A percentile compares a stretch with the other conserved stretches of the same genome.
Evolutionary conservation across 2,888 invertebrate genomes (phyloP).

Genomic region (Lasioglossum marginatum): DNA sequence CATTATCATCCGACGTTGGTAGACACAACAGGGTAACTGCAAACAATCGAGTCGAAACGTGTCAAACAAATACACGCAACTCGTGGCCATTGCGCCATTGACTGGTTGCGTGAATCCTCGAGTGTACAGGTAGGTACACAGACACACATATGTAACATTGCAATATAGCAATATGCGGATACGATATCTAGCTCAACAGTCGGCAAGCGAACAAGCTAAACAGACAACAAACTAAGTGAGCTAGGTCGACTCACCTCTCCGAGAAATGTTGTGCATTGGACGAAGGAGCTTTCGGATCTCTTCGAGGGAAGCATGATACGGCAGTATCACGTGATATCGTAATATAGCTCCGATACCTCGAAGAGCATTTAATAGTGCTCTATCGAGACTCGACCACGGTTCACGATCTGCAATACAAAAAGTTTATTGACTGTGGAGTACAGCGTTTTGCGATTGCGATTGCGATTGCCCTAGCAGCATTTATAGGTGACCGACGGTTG

Average conservation of each 20-base stretch:
- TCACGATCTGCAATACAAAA: slow-evolving; percentile 84
- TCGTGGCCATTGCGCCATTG: not conserved
- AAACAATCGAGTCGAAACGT: not conserved
- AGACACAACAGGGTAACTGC: slow-evolving; percentile 86
- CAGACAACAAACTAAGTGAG: not conserved
- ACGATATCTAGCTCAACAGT: not conserved
- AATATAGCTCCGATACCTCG: slow-evolving; percentile 86
- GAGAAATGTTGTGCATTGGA: slow-evolving; percentile 84
- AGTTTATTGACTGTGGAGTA: not conserved
- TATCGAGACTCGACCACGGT: slow-evolving; percentile 86
- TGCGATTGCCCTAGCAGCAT: no score
- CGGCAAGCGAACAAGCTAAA: not conserved
- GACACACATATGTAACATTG: not conserved
- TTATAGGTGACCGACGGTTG: no score
- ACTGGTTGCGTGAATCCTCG: not conserved
- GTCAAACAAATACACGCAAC: not conserved
- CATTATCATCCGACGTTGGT: slow-evolving; percentile 83
- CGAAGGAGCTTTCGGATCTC: slow-evolving; percentile 84
- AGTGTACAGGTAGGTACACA: not conserved
- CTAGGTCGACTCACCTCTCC: slow-evolving; percentile 84
- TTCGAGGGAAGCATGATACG: slow-evolving; percentile 81
- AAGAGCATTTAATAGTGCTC: slow-evolving; percentile 85
- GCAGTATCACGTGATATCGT: slow-evolving; percentile 85
- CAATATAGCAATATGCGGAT: not conserved
- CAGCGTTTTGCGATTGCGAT: not conserved